Evolutionary conservation across 2,797 vertebrate species (phyloP).

Genomic region (Garrulus glandarius): DNA sequence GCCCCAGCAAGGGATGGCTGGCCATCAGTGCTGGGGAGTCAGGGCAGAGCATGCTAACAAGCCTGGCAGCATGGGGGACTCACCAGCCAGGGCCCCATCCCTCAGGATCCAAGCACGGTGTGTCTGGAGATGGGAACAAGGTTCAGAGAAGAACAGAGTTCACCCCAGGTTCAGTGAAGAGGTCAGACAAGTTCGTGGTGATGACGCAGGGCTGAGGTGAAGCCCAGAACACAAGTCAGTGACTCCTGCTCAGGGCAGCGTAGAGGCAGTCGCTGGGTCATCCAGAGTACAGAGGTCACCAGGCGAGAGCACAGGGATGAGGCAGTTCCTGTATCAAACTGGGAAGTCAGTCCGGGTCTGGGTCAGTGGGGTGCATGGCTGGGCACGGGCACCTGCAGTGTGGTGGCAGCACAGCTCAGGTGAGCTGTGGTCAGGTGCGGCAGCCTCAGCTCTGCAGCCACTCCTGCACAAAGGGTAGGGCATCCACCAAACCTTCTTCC

Average conservation of each 20-base stretch:
- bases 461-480: neutral
- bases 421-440: neutral
- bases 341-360: neutral
- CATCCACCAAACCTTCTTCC: neutral
- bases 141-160: neutral
- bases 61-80: neutral
- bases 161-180: neutral
- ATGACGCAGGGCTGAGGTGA: neutral
- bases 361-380: rapidly evolving
- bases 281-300: neutral
- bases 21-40: neutral
- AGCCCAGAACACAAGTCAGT: neutral
- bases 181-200: neutral
- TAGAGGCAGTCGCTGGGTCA: neutral
- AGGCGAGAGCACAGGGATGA: rapidly evolving
- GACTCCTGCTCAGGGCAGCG: neutral
- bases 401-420: neutral
- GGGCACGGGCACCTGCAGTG: neutral
- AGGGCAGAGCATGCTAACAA: neutral
- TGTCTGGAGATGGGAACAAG: neutral
- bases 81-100: rapidly evolving
- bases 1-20: neutral
- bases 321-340: neutral
- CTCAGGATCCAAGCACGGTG: neutral
- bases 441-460: neutral